phyloP scores from a whole-genome alignment of 1,140 invertebrate genomes.

The Mesaphorura yosii region DNA sequence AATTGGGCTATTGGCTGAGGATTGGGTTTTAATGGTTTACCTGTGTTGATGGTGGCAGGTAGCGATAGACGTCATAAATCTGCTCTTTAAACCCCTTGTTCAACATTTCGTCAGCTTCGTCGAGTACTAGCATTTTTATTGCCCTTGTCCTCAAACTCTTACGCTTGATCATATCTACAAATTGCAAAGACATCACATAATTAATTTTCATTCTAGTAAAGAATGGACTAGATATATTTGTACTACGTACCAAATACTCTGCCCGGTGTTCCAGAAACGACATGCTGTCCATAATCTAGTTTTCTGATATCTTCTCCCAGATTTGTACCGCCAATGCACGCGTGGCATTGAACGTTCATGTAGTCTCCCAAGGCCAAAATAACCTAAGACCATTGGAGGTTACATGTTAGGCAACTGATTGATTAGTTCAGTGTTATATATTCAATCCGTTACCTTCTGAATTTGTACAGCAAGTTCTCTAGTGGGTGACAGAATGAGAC shows the following conservation, averaged over 20 bases:
- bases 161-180: conserved; percentile 97
- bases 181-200: too few species aligned
- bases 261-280: conserved; percentile 96
- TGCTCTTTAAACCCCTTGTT: conserved; percentile 99
- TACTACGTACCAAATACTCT: conserved; percentile 92
- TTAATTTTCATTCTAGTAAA: too few species aligned
- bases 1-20: conserved; percentile 30
- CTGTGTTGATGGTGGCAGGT: not conserved
- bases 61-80: conserved; percentile 20
- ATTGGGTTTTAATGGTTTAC: conserved; percentile 21
- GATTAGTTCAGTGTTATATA: not conserved
- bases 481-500: conserved; percentile 93
- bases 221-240: too few species aligned
- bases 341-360: conserved; percentile 91
- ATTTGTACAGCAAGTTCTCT: conserved; percentile 95
- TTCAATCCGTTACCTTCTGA: not conserved
- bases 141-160: conserved; percentile 69
- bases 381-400: too few species aligned
- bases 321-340: conserved; percentile 98
- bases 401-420: conserved; percentile 50
- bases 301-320: conserved; percentile 91
- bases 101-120: conserved; percentile 99
- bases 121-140: conserved; percentile 96
- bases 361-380: conserved; percentile 94
- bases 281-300: conserved; percentile 89